Evolutionary conservation across 2,888 invertebrate species (phyloP), one percentile per base, ranked within the genome.

Genomic region (Papilio gigon): DNA sequence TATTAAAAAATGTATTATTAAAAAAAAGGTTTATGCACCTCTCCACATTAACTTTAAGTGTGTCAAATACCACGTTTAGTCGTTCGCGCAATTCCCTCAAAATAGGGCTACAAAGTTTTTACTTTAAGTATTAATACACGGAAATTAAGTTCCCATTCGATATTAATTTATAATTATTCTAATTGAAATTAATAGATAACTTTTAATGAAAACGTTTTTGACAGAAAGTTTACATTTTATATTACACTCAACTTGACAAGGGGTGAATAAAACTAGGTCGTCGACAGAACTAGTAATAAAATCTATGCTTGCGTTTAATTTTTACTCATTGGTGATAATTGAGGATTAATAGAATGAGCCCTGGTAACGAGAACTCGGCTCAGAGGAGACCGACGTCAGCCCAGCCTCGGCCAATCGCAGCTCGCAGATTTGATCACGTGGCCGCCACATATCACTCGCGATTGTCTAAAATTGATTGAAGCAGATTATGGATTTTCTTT

Each of bases 401-500:
- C n/a, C 44, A 33, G 25, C n/a, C 33, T 27, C 63, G 42, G 37
- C 68, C 68, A 68, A 68, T 68, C 56, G 17, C 44, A 33, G 58
- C 33, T 27, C 68, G 35, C 20, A 58, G 47, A 27, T 33, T 25
- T 27, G 44, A 64, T 68, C 68, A 68, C 68, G 68, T 64, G 68
- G 63, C 58, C 35, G 44, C n/a, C 63, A 68, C 63, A 63, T 63
- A 62, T 63, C 67, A 63, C 44, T 64, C 35, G 63, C 37, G 58
- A 68, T 63, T 58, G 56, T 68, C 67, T 68, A 64, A 68, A 68
- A 63, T 68, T 58, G 63, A 63, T 58, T 63, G 63, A 42, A 25
- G 27, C 37, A 35, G 68, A 68, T 68, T 63, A 68, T 64, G 63
- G 58, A 64, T 68, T 64, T 63, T 64, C 68, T 63, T 68, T 68